Base-by-base conservation (phyloP, 2,797 vertebrate species). In the Alouatta caraya region DNA sequence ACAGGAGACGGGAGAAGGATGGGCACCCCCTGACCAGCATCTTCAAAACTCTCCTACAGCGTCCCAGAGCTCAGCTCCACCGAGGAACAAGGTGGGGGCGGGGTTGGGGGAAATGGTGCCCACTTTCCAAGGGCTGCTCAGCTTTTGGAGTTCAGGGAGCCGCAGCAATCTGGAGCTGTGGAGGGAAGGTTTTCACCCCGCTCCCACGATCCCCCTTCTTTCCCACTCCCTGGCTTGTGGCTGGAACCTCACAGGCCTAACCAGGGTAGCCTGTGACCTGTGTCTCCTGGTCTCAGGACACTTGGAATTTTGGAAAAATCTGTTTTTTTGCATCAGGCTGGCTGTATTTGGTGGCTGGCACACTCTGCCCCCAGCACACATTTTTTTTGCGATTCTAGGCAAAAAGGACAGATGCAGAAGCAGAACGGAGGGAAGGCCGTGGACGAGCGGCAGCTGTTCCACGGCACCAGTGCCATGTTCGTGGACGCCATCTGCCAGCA, bases 341-440 rank as follows among this genome's bases (percentile, higher is more conserved):
- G 44, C 42, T 78, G 0, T 59, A 21, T 84, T 83, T 44, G 87
- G 84, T 59, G 42, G 11, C 37, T 50, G 26, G 61, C 17, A 28
- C 33, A 4, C 19, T 79, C 26, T 70, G 37, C 42, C 33, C 57
- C 44, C 21, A 42, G 30, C 50, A 39, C 33, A 19, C 2, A 2
- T 70, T 28, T 52, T 52, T 52, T 57, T 28, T 85, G 0, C n/a
- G 26, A 48, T 96, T 97, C 10, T 96, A 99, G 99, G 99, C 99
- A 99, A 97, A 99, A 99, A 97, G 99, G 98, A 42, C 99, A 98
- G 92, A 99, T 99, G 99, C 99, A 98, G 97, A 99, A 98, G 94
- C 98, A 81, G 42, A 99, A 98, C 0, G 81, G 42, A 5, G 99
- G 99, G 0, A 95, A 90, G 26, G 67, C 92, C 0, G 98, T 99